A percentile compares a stretch with the other conserved stretches of the same genome.
phyloP scores from a whole-genome alignment of 2,113 vertebrate species.

The Tapirus terrestris region DNA sequence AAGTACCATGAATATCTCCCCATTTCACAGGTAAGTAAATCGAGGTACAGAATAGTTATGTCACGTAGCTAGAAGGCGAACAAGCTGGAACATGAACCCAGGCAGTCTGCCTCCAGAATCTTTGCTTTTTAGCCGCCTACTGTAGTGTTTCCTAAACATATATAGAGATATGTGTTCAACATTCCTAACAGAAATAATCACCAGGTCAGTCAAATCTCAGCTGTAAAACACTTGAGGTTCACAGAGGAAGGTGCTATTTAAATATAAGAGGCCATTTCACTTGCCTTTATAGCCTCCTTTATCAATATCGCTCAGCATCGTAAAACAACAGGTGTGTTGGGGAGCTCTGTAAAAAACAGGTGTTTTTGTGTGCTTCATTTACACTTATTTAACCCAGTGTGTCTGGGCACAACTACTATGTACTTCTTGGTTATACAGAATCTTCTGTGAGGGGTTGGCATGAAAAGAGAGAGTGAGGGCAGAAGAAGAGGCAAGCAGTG shows the following conservation, averaged over 20 bases:
- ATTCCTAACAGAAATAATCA: conserved; percentile 67
- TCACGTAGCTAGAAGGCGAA: not conserved
- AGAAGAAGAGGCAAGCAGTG: not conserved
- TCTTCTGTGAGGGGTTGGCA: not conserved
- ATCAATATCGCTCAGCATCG: not conserved
- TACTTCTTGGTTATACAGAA: not conserved
- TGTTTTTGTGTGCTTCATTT: not conserved
- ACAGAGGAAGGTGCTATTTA: conserved; percentile 50
- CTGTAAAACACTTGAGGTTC: conserved; percentile 57
- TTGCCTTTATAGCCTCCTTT: conserved; percentile 57
- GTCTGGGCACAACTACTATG: not conserved
- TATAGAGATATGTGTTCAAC: not conserved
- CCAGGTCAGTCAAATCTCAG: conserved; percentile 32
- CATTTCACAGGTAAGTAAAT: not conserved
- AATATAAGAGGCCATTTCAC: conserved; percentile 27
- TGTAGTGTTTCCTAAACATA: not conserved
- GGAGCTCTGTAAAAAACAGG: conserved; percentile 48
- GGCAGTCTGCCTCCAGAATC: not conserved
- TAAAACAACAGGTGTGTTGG: conserved; percentile 70
- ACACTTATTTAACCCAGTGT: not conserved
- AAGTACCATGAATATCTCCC: not conserved
- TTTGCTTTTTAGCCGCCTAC: not conserved
- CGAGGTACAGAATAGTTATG: not conserved
- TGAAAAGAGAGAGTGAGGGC: not conserved
- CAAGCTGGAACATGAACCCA: not conserved